Conservation (phyloP, 2,797 vertebrate genomes). For the Orestias chungarensis region DNA sequence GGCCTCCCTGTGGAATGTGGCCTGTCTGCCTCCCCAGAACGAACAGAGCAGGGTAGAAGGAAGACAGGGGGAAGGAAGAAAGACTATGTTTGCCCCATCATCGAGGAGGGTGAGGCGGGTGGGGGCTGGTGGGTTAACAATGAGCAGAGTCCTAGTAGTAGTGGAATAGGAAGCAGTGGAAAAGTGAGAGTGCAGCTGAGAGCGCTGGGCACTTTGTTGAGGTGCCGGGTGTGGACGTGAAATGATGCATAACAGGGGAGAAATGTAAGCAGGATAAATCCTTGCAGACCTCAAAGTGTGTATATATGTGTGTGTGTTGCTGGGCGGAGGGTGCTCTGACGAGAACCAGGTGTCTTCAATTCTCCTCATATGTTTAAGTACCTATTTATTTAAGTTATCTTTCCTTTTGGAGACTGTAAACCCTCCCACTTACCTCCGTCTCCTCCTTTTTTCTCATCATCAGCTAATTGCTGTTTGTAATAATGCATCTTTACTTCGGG, state of each 20-base stretch:
- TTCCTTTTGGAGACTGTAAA: constrained; percentile 37
- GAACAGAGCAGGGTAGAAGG: constrained; percentile 68
- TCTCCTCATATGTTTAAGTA: constrained; percentile 54
- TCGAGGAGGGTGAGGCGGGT: constrained; percentile 23
- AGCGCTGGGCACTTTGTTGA: constrained; percentile 63
- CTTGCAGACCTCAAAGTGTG: constrained; percentile 68
- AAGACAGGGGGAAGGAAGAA: constrained; percentile 58
- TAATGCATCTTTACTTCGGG: constrained; percentile 31
- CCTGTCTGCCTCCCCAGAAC: constrained; percentile 83
- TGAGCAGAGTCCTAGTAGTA: constrained; percentile 29
- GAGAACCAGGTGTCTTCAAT: constrained; percentile 77
- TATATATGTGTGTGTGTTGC: constrained; percentile 54
- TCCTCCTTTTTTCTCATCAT: constrained; percentile 31
- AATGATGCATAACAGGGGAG: constrained; percentile 77
- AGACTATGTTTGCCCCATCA: constrained; percentile 69
- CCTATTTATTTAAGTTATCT: constrained; percentile 26
- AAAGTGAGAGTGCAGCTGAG: constrained; percentile 63
- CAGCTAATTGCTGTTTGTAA: constrained; percentile 51
- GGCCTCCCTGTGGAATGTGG: constrained; percentile 86
- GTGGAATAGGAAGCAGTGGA: constrained; percentile 47
- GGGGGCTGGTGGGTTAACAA: constrained; percentile 36
- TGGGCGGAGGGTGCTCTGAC: constrained; percentile 68
- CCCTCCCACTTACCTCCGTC: constrained; percentile 16
- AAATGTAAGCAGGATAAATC: constrained; percentile 73
- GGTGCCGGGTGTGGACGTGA: constrained; percentile 71